Conservation (phyloP, 2,888 invertebrate species). For the Leptinotarsa rubiginosa region DNA sequence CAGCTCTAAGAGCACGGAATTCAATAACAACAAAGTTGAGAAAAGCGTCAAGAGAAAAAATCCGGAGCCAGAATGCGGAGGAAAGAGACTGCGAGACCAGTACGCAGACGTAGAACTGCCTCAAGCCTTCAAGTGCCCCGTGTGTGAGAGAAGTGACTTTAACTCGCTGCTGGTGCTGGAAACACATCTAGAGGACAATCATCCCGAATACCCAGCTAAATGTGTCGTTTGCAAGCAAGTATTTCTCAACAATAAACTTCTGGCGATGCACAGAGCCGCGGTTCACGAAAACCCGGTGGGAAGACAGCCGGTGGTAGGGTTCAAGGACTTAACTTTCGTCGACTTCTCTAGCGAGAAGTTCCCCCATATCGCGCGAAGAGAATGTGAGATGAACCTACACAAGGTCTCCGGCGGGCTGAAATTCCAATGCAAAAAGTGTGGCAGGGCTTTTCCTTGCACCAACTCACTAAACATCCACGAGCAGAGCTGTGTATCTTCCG, state of each 20-base stretch:
- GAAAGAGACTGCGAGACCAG: constrained; percentile 51
- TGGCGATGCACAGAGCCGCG: constrained; percentile 77
- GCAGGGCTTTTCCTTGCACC: constrained; percentile 77
- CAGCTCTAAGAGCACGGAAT: constrained; percentile 62
- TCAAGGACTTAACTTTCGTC: constrained; percentile 80
- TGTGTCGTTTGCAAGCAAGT: constrained; percentile 79
- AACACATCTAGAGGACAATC: constrained; percentile 75
- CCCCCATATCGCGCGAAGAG: constrained; percentile 79
- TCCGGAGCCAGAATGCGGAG: constrained; percentile 57
- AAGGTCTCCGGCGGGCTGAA: constrained; percentile 70
- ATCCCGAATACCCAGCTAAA: constrained; percentile 76
- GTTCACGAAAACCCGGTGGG: constrained; percentile 67
- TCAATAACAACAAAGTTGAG: constrained; percentile 63
- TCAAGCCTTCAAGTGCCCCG: constrained; percentile 70
- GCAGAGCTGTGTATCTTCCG: constrained; percentile 66
- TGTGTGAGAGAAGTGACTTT: constrained; percentile 75
- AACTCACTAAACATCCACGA: constrained; percentile 78
- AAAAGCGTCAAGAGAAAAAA: constrained; percentile 62
- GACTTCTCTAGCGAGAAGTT: constrained; percentile 86
- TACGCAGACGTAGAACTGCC: constrained; percentile 46
- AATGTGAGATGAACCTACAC: constrained; percentile 77
- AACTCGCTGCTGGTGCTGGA: constrained; percentile 71
- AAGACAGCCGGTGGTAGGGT: constrained; percentile 72
- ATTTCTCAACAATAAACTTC: constrained; percentile 79
- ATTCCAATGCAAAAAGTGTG: constrained; percentile 78